Conservation (phyloP, 2,797 vertebrate species). For the Eulemur mongoz region DNA sequence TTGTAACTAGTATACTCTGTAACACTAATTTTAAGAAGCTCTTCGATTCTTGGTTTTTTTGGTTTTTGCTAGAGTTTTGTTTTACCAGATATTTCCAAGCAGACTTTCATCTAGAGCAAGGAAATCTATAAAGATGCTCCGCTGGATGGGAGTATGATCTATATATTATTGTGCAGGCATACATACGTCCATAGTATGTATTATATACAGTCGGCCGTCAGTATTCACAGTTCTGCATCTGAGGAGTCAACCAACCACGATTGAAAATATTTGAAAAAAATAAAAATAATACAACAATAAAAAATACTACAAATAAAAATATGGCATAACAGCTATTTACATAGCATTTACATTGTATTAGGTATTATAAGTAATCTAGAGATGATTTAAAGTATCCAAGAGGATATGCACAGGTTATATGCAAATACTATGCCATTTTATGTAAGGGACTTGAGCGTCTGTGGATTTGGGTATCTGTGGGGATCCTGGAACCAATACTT, state of each 20-base stretch:
- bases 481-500: background rate
- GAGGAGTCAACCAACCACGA: background rate
- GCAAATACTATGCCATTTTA: background rate
- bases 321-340: background rate
- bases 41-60: background rate
- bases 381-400: background rate
- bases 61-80: slow-evolving; percentile 21
- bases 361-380: background rate
- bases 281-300: background rate
- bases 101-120: background rate
- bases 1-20: background rate
- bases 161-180: background rate
- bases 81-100: slow-evolving; percentile 29
- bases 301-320: background rate
- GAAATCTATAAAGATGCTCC: slow-evolving; percentile 8
- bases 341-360: background rate
- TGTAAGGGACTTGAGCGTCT: background rate
- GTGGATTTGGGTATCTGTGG: background rate
- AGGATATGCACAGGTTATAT: background rate
- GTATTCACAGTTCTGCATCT: background rate
- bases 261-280: background rate
- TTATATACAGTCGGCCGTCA: background rate
- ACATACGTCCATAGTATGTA: background rate
- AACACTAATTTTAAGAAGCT: background rate
- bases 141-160: background rate